Evolutionary conservation across 2,888 invertebrate species (phyloP), one percentile per base, ranked within the genome.

Genomic region (Germaria angustata): DNA sequence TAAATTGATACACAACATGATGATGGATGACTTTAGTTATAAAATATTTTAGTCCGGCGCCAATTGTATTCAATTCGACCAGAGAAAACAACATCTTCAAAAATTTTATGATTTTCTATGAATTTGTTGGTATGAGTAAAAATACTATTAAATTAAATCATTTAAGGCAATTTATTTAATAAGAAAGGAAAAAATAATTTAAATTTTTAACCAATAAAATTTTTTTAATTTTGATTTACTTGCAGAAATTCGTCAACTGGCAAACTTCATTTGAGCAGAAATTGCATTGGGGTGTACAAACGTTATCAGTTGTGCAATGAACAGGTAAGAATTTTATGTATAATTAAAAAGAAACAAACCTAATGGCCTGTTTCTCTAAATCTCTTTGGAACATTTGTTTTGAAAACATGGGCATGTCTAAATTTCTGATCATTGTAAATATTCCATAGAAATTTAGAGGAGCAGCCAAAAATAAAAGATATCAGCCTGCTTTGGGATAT

Each of bases 261-360:
- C 65, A 89, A 88, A 86, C 87, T 88, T 66, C 88, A 87, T 87
- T 86, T 87, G 36, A 91, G 90, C 86, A 88, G 88, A 81, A 92
- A 95, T 87, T 96, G 96, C 90, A 94, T 95, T 41, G 96, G 96
- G 11, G 93, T 95, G 51, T 95, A 94, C 87, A 94, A 95, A 87
- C 93, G 96, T 84, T 96, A 95, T 92, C 96, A 95, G 91, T 93
- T 96, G 88, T 97, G 96, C 91, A 96, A 96, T 90, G 94, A 94
- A 85, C 93, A 94, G 93, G 96, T 96, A 92, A 17, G 28, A 28
- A 28, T 28, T 5, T 28, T 3, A 28, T 28, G 28, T n/a, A n/a
- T n/a, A n/a, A n/a, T n/a, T n/a, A n/a, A n/a, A n/a, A n/a, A n/a
- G n/a, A n/a, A n/a, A n/a, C n/a, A n/a, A n/a, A n/a, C n/a, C n/a